Evolutionary conservation across 2,888 invertebrate genomes (phyloP), one percentile per base, ranked within the genome.

Genomic region (Nomada goodeniana): DNA sequence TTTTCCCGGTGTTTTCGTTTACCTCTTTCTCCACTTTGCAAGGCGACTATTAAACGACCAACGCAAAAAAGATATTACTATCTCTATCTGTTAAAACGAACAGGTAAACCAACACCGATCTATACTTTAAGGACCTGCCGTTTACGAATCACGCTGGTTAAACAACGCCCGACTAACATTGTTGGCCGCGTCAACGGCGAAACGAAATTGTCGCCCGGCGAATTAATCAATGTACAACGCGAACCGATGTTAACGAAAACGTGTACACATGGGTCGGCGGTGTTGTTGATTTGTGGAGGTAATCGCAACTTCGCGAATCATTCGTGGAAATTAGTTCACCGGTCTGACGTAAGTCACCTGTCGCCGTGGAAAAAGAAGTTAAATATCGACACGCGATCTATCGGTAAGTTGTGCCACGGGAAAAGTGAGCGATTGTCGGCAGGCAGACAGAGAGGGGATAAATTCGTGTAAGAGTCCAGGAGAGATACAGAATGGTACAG

Each of bases 401-500:
- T 76, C 72, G 68, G 72, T 55, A 69, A 76, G 36, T 50, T 53
- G 57, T 61, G 26, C 50, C 36, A 44, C 72, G 53, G 63, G 76
- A 81, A 82, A 82, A 80, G 68, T 63, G 68, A 57, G 61, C 72
- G 67, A 71, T 82, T 57, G 53, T 47, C 65, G 71, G 71, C 60
- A 53, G 57, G 29, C 10, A 36, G 55, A 63, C 73, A 83, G 77
- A 80, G 85, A 89, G 85, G 90, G 91, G 90, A 87, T 87, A 84
- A 88, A 90, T 91, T 92, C 89, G 85, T 90, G 86, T 87, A 82
- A 50, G 68, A 88, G 91, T 87, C 88, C 88, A 89, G 83, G 86
- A 89, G 89, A 90, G 88, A 89, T 82, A 86, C 86, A 82, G 90
- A 90, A 90, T 91, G 89, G 88, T 89, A 82, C 88, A 83, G 86